Conservation (phyloP, 2,113 vertebrate species). For the Psammodynastes pulverulentus region DNA sequence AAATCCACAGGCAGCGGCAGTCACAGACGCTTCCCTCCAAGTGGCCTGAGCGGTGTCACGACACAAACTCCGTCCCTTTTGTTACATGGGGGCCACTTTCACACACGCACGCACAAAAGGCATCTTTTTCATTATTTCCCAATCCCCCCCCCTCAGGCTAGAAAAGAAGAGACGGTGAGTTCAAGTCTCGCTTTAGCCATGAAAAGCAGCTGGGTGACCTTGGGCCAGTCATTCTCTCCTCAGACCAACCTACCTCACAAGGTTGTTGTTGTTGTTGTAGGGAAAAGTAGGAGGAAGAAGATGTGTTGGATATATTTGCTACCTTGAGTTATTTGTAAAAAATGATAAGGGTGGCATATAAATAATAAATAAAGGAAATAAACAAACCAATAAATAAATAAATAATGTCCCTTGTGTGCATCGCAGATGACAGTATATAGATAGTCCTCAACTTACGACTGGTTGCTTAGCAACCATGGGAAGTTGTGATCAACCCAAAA, state of each 20-base stretch:
- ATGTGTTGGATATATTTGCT: too few relatives aligned
- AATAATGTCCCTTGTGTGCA: too few relatives aligned
- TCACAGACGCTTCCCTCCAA: neutral
- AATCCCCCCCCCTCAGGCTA: neutral
- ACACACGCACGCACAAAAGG: neutral
- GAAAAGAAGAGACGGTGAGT: neutral
- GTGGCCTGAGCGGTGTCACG: neutral
- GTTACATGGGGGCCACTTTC: neutral
- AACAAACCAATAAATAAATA: too few relatives aligned
- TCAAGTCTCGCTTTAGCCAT: neutral
- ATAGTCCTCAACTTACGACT: too few relatives aligned
- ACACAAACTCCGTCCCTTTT: neutral
- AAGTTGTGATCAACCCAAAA: too few relatives aligned
- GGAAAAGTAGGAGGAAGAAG: neutral
- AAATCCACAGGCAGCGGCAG: neutral
- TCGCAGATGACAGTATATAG: too few relatives aligned
- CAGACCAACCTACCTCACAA: neutral
- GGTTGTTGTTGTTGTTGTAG: neutral
- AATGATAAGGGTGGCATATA: too few relatives aligned
- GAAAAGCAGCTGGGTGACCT: neutral
- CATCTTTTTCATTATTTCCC: neutral
- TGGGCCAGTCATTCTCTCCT: neutral
- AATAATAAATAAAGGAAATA: too few relatives aligned
- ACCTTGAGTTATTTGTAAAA: too few relatives aligned
- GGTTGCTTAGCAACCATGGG: too few relatives aligned